Percentiles rank a stretch among this genome's conserved stretches.
phyloP scores from a whole-genome alignment of 2,113 vertebrate species.

The Leiothrix lutea region DNA sequence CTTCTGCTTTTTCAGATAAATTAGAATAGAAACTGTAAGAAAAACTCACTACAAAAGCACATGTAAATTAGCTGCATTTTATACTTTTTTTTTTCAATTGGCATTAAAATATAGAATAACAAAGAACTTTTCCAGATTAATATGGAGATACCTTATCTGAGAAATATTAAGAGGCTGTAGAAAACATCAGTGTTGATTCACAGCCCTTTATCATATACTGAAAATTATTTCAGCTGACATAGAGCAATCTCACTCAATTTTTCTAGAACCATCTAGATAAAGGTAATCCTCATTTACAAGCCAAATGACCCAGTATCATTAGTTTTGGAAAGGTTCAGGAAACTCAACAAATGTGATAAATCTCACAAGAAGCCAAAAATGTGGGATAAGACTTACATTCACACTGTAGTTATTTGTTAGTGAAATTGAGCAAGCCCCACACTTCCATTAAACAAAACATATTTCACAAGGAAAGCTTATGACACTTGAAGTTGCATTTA shows the following conservation, averaged over 20 bases:
- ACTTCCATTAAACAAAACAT: not conserved
- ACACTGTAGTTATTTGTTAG: not conserved
- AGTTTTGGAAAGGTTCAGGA: not conserved
- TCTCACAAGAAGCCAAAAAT: not conserved
- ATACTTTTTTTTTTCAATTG: not conserved
- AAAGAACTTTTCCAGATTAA: not conserved
- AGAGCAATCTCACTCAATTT: not conserved
- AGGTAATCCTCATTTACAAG: not conserved
- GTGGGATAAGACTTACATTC: not conserved
- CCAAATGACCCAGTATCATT: not conserved
- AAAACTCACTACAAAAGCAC: not conserved
- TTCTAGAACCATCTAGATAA: not conserved
- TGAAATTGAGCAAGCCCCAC: not conserved
- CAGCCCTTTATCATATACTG: not conserved
- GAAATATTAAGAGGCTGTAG: not conserved
- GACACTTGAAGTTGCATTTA: not conserved
- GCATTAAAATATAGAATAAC: not conserved
- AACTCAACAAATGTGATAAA: not conserved
- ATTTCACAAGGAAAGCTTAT: not conserved
- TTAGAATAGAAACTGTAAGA: not conserved
- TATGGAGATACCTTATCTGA: not conserved
- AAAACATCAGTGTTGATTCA: not conserved
- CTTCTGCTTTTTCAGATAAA: not conserved
- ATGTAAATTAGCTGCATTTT: not conserved
- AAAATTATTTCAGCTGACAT: not conserved